phyloP scores from a whole-genome alignment of 2,113 vertebrate species.

The Rynchops niger region DNA sequence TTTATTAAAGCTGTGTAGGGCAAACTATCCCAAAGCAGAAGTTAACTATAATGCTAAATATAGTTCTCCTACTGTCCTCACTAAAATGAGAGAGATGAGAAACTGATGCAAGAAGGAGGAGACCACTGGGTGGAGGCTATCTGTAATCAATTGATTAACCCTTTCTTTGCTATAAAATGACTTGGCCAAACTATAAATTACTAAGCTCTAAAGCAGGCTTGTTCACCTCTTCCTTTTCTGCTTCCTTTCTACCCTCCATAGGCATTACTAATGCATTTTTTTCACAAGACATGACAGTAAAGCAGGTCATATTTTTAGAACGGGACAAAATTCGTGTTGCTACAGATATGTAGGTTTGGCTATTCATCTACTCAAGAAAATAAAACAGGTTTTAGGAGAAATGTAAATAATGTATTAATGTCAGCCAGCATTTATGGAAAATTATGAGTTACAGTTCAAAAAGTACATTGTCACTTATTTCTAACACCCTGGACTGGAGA shows the following conservation, averaged over 20 bases:
- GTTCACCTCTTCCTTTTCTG: background rate
- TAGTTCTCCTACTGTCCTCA: background rate
- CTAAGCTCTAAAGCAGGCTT: background rate
- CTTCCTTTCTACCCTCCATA: background rate
- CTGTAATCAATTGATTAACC: background rate
- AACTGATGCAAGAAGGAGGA: background rate
- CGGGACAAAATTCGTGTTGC: background rate
- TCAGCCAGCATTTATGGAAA: background rate
- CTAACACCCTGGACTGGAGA: background rate
- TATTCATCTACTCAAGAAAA: background rate
- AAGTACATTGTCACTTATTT: background rate
- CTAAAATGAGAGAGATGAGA: background rate
- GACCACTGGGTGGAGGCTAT: background rate
- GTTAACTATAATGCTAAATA: background rate
- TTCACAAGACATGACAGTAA: background rate
- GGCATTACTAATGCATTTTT: background rate
- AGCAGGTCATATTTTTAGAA: background rate
- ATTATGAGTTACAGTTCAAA: constrained; percentile 2
- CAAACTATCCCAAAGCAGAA: background rate
- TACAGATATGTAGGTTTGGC: background rate
- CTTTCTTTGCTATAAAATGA: background rate
- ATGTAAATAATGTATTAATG: background rate
- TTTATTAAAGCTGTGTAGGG: background rate
- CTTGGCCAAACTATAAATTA: background rate
- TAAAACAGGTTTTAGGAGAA: background rate